Percentiles rank a stretch among this genome's conserved stretches.
These are phyloP conservation scores for Fragum sueziense DNA, from an alignment of 2,888 invertebrate genomes.

Conservation along the genomic window DNA sequence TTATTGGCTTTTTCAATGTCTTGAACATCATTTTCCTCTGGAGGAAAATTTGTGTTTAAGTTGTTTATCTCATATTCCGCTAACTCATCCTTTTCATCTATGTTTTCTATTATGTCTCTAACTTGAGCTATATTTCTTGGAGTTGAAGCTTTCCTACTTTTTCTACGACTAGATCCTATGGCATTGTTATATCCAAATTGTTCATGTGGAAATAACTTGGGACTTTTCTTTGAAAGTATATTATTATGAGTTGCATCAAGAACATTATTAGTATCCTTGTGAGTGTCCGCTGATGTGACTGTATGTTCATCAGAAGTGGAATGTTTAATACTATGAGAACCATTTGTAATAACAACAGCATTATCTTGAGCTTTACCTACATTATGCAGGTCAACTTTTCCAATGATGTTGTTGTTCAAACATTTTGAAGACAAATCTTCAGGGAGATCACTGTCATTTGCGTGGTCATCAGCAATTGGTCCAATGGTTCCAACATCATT, in stretches of 20 bases:
- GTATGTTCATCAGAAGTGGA: not conserved
- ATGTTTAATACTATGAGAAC: not conserved
- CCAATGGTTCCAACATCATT: constrained; percentile 9
- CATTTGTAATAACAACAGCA: not conserved
- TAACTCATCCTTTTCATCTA: constrained; percentile 71
- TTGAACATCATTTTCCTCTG: constrained; percentile 48
- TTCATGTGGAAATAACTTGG: not conserved
- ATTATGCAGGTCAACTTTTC: constrained; percentile 49
- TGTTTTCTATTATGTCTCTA: constrained; percentile 58
- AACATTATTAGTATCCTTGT: not conserved
- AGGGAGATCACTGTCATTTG: constrained; percentile 21
- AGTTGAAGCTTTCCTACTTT: constrained; percentile 85
- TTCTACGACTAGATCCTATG: constrained; percentile 57
- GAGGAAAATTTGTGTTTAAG: constrained; percentile 69
- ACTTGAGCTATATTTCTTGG: constrained; percentile 87
- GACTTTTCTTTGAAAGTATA: not conserved
- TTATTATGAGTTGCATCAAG: not conserved
- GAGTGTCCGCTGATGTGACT: not conserved
- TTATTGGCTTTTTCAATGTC: constrained; percentile 19
- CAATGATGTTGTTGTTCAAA: constrained; percentile 55
- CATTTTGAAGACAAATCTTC: constrained; percentile 46
- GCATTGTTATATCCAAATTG: constrained; percentile 7
- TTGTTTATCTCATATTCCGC: constrained; percentile 73
- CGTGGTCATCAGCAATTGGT: constrained; percentile 10
- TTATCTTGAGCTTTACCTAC: constrained; percentile 9